These are phyloP conservation scores for Oreotrochilus melanogaster DNA, from an alignment of 2,113 vertebrate species.

Conservation along the genomic window DNA sequence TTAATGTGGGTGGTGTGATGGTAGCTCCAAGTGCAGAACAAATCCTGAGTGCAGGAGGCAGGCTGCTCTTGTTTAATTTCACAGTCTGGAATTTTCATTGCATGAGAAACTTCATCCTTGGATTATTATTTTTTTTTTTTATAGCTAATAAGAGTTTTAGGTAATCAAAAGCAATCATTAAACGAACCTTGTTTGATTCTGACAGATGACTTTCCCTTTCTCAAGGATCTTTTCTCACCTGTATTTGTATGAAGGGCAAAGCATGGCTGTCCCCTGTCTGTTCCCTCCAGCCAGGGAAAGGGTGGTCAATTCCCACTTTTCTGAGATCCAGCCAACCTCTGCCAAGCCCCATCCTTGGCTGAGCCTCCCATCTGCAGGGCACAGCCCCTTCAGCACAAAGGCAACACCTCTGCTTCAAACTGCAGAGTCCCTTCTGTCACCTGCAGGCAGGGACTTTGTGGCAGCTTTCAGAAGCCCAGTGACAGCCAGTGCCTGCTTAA, in stretches of 20 bases:
- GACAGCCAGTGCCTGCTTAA: neutral
- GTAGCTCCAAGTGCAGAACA: neutral
- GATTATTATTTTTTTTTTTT: neutral
- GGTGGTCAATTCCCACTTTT: neutral
- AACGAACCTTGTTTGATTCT: slow-evolving; percentile 2
- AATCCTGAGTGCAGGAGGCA: neutral
- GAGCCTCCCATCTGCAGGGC: neutral
- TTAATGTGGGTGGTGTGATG: neutral
- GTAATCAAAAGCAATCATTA: slow-evolving; percentile 18
- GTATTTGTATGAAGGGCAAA: neutral
- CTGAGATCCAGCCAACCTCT: neutral
- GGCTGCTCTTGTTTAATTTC: slow-evolving; percentile 24
- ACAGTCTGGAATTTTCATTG: slow-evolving; percentile 5
- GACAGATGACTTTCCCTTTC: neutral
- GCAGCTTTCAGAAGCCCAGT: neutral
- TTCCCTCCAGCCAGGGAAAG: neutral
- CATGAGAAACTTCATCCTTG: neutral
- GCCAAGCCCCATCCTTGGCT: neutral
- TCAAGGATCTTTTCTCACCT: neutral
- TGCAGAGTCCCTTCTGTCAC: neutral
- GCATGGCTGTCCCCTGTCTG: fast-evolving
- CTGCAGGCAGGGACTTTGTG: neutral
- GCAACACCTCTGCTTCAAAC: neutral
- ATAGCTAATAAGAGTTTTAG: neutral
- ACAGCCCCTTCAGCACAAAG: neutral